A percentile compares a stretch with the other conserved stretches of the same genome.
These are phyloP conservation scores for Bubo scandiacus DNA, from an alignment of 2,113 vertebrate species.

Conservation along the genomic window DNA sequence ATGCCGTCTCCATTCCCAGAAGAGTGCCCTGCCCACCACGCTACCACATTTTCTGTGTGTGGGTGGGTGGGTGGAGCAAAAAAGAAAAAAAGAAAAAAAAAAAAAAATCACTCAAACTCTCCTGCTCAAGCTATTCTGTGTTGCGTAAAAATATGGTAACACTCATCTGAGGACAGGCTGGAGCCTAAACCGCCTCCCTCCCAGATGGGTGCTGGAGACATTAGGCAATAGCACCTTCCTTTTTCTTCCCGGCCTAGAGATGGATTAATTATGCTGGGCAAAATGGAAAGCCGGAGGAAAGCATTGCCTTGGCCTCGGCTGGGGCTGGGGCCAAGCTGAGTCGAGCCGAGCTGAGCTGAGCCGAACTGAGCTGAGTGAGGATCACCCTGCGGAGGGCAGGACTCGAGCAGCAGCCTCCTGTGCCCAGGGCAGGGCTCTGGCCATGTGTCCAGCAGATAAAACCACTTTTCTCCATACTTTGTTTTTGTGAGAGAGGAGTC, in stretches of 20 bases:
- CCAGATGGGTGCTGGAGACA: background rate
- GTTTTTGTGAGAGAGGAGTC: background rate
- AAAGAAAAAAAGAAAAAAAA: background rate
- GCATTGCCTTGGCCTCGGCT: background rate
- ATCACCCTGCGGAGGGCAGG: fast-evolving
- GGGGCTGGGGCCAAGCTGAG: background rate
- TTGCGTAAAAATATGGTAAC: constrained; percentile 9
- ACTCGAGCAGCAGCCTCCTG: background rate
- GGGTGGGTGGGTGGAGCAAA: background rate
- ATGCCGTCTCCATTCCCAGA: constrained; percentile 25
- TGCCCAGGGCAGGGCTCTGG: background rate
- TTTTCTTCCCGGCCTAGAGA: background rate
- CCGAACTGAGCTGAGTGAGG: background rate
- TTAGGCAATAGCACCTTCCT: constrained; percentile 13
- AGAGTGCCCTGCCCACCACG: constrained; percentile 26
- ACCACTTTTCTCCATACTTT: background rate
- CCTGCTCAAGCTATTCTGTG: background rate
- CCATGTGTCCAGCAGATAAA: background rate
- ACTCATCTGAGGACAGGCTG: constrained; percentile 22
- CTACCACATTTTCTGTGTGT: background rate
- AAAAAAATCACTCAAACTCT: background rate
- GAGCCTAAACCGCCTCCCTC: background rate
- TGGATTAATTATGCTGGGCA: background rate
- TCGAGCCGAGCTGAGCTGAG: fast-evolving
- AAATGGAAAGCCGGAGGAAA: background rate